Conservation (phyloP, 2,888 invertebrate species). For the Mylabris sibirica region DNA sequence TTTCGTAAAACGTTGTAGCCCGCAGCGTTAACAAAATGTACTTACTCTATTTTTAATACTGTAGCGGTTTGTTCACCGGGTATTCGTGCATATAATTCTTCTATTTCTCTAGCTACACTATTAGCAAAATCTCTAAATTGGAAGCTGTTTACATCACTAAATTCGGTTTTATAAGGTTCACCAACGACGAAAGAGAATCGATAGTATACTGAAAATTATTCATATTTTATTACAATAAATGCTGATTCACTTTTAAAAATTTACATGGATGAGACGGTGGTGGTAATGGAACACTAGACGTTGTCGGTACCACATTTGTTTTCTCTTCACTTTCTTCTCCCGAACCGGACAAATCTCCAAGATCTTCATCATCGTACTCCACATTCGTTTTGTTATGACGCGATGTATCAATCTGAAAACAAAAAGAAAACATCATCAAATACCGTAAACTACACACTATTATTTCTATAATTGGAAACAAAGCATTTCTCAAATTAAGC, state of each 20-base stretch:
- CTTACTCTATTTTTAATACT: slow-evolving; percentile 77
- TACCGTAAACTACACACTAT: too few species aligned
- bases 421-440: not conserved
- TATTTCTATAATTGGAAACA: too few species aligned
- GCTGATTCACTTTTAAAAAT: not conserved
- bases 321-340: not conserved
- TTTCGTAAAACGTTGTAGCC: too few species aligned
- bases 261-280: slow-evolving; percentile 7
- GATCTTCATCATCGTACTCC: slow-evolving; percentile 6
- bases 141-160: slow-evolving; percentile 68
- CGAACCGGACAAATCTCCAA: not conserved
- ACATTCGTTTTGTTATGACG: not conserved
- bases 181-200: slow-evolving; percentile 68
- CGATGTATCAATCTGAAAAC: slow-evolving; percentile 3
- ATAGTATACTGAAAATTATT: slow-evolving; percentile 59
- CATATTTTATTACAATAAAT: slow-evolving; percentile 17
- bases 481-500: not conserved
- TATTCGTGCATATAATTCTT: slow-evolving; percentile 64
- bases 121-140: slow-evolving; percentile 68
- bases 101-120: slow-evolving; percentile 68
- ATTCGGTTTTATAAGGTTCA: slow-evolving; percentile 68
- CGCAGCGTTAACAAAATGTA: slow-evolving; percentile 40
- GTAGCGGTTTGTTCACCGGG: slow-evolving; percentile 69
- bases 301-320: not conserved
- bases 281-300: not conserved